Percentiles rank a stretch among this genome's conserved stretches.
These are phyloP conservation scores for Anas bahamensis DNA, from an alignment of 2,797 vertebrate species.

Conservation along the genomic window DNA sequence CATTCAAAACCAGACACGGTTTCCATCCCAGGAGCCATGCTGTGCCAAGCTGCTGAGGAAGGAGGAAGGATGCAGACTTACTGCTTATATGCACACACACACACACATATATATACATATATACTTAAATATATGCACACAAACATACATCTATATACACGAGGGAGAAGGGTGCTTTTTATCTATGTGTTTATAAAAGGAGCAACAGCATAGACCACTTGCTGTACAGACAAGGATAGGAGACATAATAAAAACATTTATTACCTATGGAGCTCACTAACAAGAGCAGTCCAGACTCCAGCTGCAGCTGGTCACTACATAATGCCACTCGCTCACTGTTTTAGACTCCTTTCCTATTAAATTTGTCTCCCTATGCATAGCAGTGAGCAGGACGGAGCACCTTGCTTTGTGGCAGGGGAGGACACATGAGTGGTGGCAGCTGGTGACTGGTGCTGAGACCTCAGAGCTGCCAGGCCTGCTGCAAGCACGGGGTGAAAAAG, in stretches of 20 bases:
- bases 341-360: not conserved
- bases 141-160: not conserved
- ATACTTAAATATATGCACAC: no score
- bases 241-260: not conserved
- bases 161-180: not conserved
- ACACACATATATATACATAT: no score
- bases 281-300: not conserved
- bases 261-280: not conserved
- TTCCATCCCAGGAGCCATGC: not conserved
- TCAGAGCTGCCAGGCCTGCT: not conserved
- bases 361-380: not conserved
- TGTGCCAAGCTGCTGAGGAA: not conserved
- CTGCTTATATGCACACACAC: not conserved
- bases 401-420: not conserved
- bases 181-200: not conserved
- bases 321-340: not conserved
- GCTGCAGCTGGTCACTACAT: not conserved
- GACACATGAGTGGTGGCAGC: not conserved
- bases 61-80: not conserved
- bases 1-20: not conserved
- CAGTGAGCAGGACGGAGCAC: not conserved
- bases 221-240: not conserved
- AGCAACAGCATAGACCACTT: not conserved
- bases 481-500: not conserved
- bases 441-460: not conserved